phyloP scores from a whole-genome alignment of 2,888 invertebrate species.

The Pterobdella sp. region DNA sequence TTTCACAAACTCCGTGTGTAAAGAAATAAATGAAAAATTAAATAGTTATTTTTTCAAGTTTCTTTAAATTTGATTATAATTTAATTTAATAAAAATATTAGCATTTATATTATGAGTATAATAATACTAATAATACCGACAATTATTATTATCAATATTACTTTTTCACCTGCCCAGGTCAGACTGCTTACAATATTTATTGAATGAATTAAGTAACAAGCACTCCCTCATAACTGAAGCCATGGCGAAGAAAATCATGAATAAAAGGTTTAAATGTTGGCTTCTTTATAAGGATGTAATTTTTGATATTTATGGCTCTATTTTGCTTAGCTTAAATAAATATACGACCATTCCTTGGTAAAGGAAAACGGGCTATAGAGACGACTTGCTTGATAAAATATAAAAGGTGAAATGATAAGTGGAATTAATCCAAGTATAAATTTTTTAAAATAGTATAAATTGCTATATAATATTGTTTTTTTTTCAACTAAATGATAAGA shows the following conservation, averaged over 20 bases:
- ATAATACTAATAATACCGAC: not conserved
- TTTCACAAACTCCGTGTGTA: not conserved
- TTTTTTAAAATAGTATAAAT: no score
- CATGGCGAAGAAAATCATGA: conserved; percentile 52
- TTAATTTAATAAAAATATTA: not conserved
- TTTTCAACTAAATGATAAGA: no score
- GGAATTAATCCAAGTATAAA: no score
- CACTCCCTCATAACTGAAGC: conserved; percentile 70
- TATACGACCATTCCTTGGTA: no score
- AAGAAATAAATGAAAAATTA: conserved; percentile 10
- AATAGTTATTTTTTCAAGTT: no score
- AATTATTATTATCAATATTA: not conserved
- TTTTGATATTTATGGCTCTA: not conserved
- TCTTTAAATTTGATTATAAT: no score
- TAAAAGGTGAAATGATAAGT: no score
- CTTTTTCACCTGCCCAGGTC: conserved; percentile 54
- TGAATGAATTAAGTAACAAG: conserved; percentile 66
- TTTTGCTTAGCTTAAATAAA: no score
- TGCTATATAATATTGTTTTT: no score
- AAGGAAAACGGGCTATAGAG: no score
- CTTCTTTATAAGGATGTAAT: not conserved
- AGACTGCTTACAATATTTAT: conserved; percentile 73
- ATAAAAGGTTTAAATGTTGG: conserved; percentile 24
- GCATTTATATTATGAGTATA: not conserved
- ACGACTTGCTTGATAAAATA: no score